phyloP scores from a whole-genome alignment of 2,888 invertebrate species.

The Linyphia triangularis region DNA sequence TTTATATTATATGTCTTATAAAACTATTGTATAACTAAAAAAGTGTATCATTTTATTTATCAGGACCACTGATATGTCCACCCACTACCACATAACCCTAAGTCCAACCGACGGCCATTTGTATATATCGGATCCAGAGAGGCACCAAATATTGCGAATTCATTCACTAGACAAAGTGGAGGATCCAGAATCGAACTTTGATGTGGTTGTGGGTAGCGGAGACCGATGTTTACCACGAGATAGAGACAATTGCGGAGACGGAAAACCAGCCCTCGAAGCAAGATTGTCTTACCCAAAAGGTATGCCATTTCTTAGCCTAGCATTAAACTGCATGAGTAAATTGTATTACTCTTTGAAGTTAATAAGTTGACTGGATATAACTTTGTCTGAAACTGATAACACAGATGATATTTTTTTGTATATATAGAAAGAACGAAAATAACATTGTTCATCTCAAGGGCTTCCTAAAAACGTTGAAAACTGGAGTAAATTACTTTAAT shows the following conservation, averaged over 20 bases:
- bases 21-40: too few species aligned
- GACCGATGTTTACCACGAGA: constrained; percentile 95
- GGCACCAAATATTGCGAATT: constrained; percentile 94
- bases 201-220: constrained; percentile 92
- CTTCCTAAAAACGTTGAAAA: too few species aligned
- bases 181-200: constrained; percentile 95
- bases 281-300: constrained; percentile 97
- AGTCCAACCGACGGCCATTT: constrained; percentile 95
- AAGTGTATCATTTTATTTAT: neutral
- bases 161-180: constrained; percentile 89
- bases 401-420: too few species aligned
- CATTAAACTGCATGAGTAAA: neutral
- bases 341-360: too few species aligned
- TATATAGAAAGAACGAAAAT: too few species aligned
- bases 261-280: constrained; percentile 93
- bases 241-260: constrained; percentile 97
- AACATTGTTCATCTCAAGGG: too few species aligned
- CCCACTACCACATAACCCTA: constrained; percentile 97
- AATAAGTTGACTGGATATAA: too few species aligned
- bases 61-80: constrained; percentile 86
- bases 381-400: too few species aligned
- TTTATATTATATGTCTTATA: too few species aligned
- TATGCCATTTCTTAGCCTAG: constrained; percentile 32
- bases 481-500: too few species aligned
- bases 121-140: constrained; percentile 97